These are phyloP conservation scores for Pocillopora damicornis DNA, from an alignment of 64 coral and sea anemone species.

Conservation along the genomic window DNA sequence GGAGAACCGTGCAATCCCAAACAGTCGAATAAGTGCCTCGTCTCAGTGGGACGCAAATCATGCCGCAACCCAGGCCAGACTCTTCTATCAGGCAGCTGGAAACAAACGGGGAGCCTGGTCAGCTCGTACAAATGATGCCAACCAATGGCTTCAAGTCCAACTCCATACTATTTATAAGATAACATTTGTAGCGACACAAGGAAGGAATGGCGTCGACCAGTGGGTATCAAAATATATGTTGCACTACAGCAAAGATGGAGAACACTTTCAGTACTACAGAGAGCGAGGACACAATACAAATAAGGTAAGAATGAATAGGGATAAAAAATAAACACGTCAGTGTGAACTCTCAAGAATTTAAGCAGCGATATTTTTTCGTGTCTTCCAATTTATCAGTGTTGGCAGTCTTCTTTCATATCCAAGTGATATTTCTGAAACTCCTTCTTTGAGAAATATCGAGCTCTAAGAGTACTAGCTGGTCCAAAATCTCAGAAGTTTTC, in stretches of 20 bases:
- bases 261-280: slow-evolving; percentile 3
- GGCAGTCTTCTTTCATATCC: too few species aligned
- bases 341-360: too few species aligned
- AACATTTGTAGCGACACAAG: slow-evolving; percentile 28
- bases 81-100: background rate
- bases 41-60: background rate
- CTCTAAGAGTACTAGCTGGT: too few species aligned
- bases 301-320: too few species aligned
- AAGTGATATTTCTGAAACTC: too few species aligned
- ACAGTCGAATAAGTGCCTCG: slow-evolving; percentile 20
- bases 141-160: slow-evolving; percentile 18
- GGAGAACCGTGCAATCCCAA: slow-evolving; percentile 6
- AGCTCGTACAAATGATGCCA: background rate
- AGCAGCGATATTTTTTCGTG: too few species aligned
- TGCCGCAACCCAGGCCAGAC: background rate
- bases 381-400: too few species aligned
- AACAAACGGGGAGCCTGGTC: background rate
- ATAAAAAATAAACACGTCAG: too few species aligned
- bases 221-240: slow-evolving; percentile 19
- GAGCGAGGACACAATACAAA: background rate
- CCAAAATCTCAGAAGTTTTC: too few species aligned
- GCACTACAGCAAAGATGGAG: slow-evolving; percentile 18
- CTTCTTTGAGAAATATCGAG: too few species aligned
- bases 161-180: background rate
- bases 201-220: slow-evolving; percentile 16